A percentile compares a stretch with the other conserved stretches of the same genome.
These are phyloP conservation scores for Spea hammondii DNA, from an alignment of 2,797 vertebrate genomes.

Conservation along the genomic window DNA sequence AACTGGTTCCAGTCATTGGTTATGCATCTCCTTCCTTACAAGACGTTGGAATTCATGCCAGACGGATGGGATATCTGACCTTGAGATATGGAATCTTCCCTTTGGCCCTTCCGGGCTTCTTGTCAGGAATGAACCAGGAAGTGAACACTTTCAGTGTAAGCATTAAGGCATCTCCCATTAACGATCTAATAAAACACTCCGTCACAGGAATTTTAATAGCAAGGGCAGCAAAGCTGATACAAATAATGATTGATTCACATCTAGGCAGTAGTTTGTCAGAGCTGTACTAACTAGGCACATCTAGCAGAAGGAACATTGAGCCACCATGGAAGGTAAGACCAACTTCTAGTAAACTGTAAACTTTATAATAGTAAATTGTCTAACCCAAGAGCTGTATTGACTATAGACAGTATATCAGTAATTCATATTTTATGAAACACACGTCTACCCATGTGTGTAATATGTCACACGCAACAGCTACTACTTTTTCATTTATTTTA, in stretches of 20 bases:
- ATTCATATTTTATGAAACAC: no score
- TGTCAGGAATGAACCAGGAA: slow-evolving; percentile 23
- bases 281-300: slow-evolving; percentile 18
- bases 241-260: slow-evolving; percentile 46
- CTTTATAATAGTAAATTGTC: neutral
- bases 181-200: slow-evolving; percentile 42
- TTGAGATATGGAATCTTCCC: slow-evolving; percentile 5
- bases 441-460: no score
- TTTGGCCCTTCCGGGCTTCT: slow-evolving; percentile 13
- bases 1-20: slow-evolving; percentile 2
- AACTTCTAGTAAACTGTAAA: neutral
- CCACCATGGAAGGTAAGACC: slow-evolving; percentile 45
- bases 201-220: slow-evolving; percentile 49
- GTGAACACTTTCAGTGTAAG: slow-evolving; percentile 21
- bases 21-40: slow-evolving; percentile 13
- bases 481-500: no score
- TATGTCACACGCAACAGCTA: no score
- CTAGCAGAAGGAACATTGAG: slow-evolving; percentile 3
- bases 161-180: slow-evolving; percentile 46
- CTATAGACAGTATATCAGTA: no score
- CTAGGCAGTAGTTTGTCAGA: slow-evolving; percentile 20
- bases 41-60: slow-evolving; percentile 12
- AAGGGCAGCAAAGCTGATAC: slow-evolving; percentile 32
- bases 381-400: no score
- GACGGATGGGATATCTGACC: neutral